These are phyloP conservation scores for Prunella himalayana DNA, from an alignment of 2,113 vertebrate genomes.

Conservation along the genomic window DNA sequence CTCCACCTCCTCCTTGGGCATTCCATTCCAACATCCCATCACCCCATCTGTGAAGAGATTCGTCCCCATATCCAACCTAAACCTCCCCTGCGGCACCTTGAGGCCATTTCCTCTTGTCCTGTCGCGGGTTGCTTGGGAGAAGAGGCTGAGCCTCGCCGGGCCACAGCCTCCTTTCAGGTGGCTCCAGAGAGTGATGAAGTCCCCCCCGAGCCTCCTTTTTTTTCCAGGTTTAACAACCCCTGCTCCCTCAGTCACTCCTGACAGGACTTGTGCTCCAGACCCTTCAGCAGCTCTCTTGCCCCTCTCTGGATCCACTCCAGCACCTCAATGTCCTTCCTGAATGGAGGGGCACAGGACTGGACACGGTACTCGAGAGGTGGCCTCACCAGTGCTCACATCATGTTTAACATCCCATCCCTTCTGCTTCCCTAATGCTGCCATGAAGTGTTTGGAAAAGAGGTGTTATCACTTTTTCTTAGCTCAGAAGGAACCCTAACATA, in stretches of 20 bases:
- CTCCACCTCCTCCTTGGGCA: neutral
- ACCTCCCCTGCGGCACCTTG: neutral
- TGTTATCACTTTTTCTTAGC: neutral
- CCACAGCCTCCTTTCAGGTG: neutral
- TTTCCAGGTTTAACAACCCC: fast-evolving
- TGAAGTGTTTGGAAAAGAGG: neutral
- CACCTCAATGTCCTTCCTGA: neutral
- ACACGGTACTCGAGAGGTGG: fast-evolving
- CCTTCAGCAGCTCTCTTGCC: neutral
- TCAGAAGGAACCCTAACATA: neutral
- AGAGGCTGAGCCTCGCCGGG: fast-evolving
- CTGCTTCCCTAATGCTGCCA: fast-evolving
- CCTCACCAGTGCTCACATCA: fast-evolving
- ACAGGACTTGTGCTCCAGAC: neutral
- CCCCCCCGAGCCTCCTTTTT: fast-evolving
- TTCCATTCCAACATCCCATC: neutral
- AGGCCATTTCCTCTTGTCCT: neutral
- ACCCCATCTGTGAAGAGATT: neutral
- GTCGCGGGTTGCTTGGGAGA: neutral
- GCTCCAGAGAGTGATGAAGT: fast-evolving
- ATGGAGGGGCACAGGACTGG: neutral
- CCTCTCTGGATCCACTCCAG: neutral
- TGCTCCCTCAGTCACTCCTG: neutral
- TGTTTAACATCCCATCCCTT: fast-evolving
- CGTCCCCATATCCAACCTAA: neutral